Percentiles rank a stretch among this genome's conserved stretches.
phyloP scores from a whole-genome alignment of 1,140 invertebrate species.

The Pogonomyrmex barbatus region DNA sequence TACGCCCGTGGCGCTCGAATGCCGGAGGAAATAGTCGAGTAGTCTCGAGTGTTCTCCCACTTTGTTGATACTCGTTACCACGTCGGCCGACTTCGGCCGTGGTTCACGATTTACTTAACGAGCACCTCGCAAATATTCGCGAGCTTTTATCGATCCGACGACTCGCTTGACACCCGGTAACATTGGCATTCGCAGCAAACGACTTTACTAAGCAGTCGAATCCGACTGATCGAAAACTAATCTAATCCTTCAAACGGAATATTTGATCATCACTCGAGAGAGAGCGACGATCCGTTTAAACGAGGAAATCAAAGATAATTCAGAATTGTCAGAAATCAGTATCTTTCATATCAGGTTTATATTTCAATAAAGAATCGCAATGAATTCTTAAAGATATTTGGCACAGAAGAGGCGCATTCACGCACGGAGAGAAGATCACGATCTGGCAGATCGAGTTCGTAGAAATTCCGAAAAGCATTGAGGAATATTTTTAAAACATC shows the following conservation, averaged over 20 bases:
- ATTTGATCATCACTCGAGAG: neutral
- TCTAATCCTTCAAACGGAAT: slow-evolving; percentile 1
- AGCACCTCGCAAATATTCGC: slow-evolving; percentile 46
- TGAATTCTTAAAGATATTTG: neutral
- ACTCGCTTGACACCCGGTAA: neutral
- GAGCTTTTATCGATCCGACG: slow-evolving; percentile 41
- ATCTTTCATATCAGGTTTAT: slow-evolving; percentile 2
- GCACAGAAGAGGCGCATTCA: neutral
- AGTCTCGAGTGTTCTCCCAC: slow-evolving; percentile 38
- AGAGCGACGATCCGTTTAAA: neutral
- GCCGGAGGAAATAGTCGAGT: slow-evolving; percentile 37
- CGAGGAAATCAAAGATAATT: slow-evolving; percentile 16
- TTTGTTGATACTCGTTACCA: slow-evolving; percentile 70
- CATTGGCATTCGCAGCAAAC: slow-evolving; percentile 6
- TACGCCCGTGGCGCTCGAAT: slow-evolving; percentile 41
- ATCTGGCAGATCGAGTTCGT: neutral
- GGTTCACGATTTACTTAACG: slow-evolving; percentile 69
- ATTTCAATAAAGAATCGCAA: neutral
- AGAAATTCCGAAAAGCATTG: neutral
- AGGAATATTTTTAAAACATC: slow-evolving; percentile 23
- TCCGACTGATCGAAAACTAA: neutral
- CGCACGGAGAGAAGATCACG: neutral
- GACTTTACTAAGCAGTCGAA: slow-evolving; percentile 38
- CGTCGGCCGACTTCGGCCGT: slow-evolving; percentile 25
- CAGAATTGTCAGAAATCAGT: neutral